Evolutionary conservation across 2,113 vertebrate genomes (phyloP).

Genomic region (Bos javanicus): DNA sequence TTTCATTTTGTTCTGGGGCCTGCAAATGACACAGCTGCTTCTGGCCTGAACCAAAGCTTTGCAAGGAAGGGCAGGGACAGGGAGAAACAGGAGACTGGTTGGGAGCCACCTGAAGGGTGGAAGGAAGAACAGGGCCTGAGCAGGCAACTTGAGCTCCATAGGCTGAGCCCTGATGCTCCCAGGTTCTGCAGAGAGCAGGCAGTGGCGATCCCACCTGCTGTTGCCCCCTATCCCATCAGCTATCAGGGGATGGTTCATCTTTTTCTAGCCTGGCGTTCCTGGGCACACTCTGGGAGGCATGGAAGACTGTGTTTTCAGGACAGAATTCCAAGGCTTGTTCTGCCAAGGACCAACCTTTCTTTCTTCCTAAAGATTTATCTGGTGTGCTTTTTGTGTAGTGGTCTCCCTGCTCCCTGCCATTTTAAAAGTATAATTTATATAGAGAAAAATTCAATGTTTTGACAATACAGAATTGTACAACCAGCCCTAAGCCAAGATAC

Average conservation of each 20-base stretch:
- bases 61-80: not conserved
- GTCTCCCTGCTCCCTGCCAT: not conserved
- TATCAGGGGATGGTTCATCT: not conserved
- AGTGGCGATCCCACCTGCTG: fast-evolving
- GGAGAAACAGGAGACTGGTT: not conserved
- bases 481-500: not conserved
- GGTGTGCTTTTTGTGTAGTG: not conserved
- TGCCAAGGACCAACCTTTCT: not conserved
- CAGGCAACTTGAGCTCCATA: not conserved
- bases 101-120: not conserved
- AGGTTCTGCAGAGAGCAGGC: not conserved
- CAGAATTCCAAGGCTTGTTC: not conserved
- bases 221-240: not conserved
- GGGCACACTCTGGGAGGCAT: not conserved
- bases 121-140: not conserved
- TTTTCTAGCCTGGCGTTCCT: not conserved
- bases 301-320: not conserved
- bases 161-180: not conserved
- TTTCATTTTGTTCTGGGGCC: not conserved
- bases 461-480: not conserved
- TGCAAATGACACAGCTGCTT: not conserved
- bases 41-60: not conserved
- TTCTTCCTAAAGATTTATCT: not conserved
- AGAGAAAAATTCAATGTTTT: not conserved
- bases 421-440: not conserved